These are phyloP conservation scores for Athrips mouffetella DNA, from an alignment of 2,888 invertebrate genomes.

Conservation along the genomic window DNA sequence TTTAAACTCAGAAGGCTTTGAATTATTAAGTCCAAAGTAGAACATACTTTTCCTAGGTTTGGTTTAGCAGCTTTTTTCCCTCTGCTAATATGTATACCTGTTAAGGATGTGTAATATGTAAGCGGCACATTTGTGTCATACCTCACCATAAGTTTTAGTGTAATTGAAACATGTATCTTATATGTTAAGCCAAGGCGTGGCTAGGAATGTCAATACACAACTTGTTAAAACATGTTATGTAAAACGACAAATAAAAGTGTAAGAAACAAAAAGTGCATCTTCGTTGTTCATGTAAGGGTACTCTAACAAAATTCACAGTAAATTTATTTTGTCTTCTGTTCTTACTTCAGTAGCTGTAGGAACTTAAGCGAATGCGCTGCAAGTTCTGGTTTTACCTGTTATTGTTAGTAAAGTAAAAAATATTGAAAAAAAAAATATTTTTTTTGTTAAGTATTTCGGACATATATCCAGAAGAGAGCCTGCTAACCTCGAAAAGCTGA, in stretches of 20 bases:
- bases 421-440: too few relatives aligned
- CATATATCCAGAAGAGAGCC: too few relatives aligned
- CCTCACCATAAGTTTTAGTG: conserved; percentile 48
- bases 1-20: background rate
- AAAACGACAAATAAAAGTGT: background rate
- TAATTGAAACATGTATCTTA: conserved; percentile 64
- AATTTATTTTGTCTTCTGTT: too few relatives aligned
- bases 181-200: conserved; percentile 32
- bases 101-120: conserved; percentile 44
- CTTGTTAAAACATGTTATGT: background rate
- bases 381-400: too few relatives aligned
- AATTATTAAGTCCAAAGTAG: conserved; percentile 21
- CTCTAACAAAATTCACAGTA: too few relatives aligned
- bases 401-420: too few relatives aligned
- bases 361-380: too few relatives aligned
- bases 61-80: conserved; percentile 45
- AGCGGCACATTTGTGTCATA: conserved; percentile 56
- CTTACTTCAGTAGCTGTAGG: too few relatives aligned
- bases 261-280: background rate
- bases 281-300: too few relatives aligned
- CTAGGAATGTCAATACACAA: conserved; percentile 34
- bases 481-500: too few relatives aligned
- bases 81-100: conserved; percentile 57
- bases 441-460: too few relatives aligned
- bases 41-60: conserved; percentile 31